These are phyloP conservation scores for Antitype chi DNA, from an alignment of 2,888 invertebrate genomes.

Conservation along the genomic window DNA sequence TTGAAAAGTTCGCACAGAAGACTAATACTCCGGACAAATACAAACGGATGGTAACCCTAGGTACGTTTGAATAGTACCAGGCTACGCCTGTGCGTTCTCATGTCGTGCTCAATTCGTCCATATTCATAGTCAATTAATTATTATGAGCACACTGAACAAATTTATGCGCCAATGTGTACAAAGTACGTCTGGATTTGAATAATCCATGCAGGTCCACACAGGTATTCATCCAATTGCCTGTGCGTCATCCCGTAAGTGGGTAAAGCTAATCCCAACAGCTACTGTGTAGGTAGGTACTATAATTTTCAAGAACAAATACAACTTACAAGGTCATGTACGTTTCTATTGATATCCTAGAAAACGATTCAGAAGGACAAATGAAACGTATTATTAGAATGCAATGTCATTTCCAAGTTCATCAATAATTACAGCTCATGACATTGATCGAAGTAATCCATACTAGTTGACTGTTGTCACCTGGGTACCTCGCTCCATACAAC, in stretches of 20 bases:
- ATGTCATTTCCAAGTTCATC: conserved; percentile 10
- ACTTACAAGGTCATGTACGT: background rate
- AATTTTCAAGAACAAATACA: background rate
- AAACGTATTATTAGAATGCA: conserved; percentile 7
- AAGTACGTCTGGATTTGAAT: conserved; percentile 22
- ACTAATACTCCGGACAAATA: background rate
- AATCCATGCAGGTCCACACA: conserved; percentile 26
- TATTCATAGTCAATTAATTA: conserved; percentile 31
- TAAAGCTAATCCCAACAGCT: background rate
- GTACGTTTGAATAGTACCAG: background rate
- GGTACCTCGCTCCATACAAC: background rate
- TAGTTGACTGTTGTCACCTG: conserved; percentile 9
- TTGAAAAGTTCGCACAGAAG: background rate
- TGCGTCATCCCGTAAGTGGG: background rate
- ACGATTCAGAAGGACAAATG: background rate
- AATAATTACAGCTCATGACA: background rate
- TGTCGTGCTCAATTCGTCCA: conserved; percentile 20
- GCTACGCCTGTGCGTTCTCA: conserved; percentile 1
- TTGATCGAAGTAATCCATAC: conserved; percentile 40
- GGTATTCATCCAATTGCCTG: conserved; percentile 7
- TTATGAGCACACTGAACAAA: conserved; percentile 6
- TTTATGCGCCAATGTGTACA: conserved; percentile 28
- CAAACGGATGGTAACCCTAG: background rate
- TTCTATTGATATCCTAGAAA: background rate
- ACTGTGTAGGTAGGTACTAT: background rate